Evolutionary conservation across 2,888 invertebrate species (phyloP), one percentile per base, ranked within the genome.

Genomic region (Cataglyphis altisquamis): DNA sequence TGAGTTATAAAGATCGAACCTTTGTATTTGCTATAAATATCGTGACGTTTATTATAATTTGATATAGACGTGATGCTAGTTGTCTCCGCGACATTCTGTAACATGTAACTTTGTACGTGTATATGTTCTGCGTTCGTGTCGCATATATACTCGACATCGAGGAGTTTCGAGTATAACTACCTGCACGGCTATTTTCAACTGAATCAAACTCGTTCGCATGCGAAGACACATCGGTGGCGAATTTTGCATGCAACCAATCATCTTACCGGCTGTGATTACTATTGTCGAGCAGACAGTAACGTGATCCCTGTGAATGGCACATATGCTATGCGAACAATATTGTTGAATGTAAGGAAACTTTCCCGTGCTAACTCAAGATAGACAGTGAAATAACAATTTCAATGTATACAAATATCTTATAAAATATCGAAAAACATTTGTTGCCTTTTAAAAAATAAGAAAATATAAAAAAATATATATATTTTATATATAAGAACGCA

Each of bases 211-310:
- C 21, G 45, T 60, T 78, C 32, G 78, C 78, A 70, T 70, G 78
- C 60, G 45, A 80, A 80, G 78, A 70, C 60, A 55, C 41, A 32
- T 45, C 32, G 57, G 3, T 21, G 68, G 21, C 25, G 70, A 80
- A 36, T 60, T 70, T 70, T 70, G 78, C 78, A 80, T 70, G 70
- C 78, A 70, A 70, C 78, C 78, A 62, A 62, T 80, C 70, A 62
- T 80, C 60, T 80, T 60, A 36, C 32, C 70, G 45, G 9, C 25
- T 70, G 70, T 70, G 70, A 80, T 80, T 70, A 60, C 70, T 80
- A 70, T 80, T 70, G 70, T 80, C 78, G 70, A 80, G 21, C 41
- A 9, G 60, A 39, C 10, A 10, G 36, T 45, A 60, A 80, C 25
- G 21, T 12, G 36, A 80, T 70, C 60, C 36, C 36, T 70, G 78